Conservation (phyloP, 2,797 vertebrate species). For the Carapus acus region DNA sequence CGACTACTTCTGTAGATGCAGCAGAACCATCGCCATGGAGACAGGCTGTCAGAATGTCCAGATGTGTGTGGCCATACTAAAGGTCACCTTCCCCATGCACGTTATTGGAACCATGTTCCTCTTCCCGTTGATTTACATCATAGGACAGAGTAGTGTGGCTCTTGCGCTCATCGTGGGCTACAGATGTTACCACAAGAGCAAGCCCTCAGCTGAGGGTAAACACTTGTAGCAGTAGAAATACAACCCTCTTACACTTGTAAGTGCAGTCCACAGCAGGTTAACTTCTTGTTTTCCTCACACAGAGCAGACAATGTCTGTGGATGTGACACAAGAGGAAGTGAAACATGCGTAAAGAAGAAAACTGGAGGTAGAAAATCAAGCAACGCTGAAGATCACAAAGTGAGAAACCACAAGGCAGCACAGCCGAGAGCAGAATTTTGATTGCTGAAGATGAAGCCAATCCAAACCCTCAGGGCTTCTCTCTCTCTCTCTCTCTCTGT, state of each 20-base stretch:
- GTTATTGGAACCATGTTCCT: constrained; percentile 76
- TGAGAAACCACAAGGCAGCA: neutral
- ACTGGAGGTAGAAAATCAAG: neutral
- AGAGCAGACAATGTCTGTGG: constrained; percentile 19
- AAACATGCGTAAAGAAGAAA: constrained; percentile 15
- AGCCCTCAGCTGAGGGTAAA: constrained; percentile 59
- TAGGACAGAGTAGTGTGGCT: constrained; percentile 75
- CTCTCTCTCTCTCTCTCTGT: neutral
- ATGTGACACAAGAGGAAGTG: constrained; percentile 21
- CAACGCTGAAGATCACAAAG: neutral
- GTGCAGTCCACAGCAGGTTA: too few species aligned
- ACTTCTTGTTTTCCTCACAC: constrained; percentile 17
- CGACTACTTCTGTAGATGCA: too few species aligned
- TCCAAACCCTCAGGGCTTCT: neutral
- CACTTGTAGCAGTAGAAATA: constrained; percentile 49
- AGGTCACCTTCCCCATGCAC: constrained; percentile 71
- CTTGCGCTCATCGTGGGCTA: constrained; percentile 72
- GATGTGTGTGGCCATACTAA: constrained; percentile 77
- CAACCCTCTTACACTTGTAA: neutral
- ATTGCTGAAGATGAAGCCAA: neutral
- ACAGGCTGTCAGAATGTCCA: constrained; percentile 84
- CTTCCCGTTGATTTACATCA: constrained; percentile 79
- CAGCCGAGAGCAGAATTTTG: constrained; percentile 3
- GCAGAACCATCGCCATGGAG: constrained; percentile 76
- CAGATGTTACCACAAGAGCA: constrained; percentile 65